Conservation (phyloP, 2,888 invertebrate genomes). For the Melikaiella ostensackeni region DNA sequence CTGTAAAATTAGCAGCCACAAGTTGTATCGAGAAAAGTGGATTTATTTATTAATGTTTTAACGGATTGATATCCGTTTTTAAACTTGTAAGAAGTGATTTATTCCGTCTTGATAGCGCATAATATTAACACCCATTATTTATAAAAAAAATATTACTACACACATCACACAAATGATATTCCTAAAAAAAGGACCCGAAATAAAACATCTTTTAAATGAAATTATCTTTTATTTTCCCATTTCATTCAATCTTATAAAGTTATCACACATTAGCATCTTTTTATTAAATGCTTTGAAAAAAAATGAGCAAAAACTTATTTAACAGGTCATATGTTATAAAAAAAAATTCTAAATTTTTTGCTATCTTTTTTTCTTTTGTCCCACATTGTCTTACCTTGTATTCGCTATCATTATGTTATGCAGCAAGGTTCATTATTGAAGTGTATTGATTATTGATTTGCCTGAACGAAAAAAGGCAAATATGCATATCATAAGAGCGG, state of each 20-base stretch:
- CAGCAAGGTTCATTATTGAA: not conserved
- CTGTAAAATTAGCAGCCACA: not conserved
- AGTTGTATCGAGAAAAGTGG: not conserved
- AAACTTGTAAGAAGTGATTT: not conserved
- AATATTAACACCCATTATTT: not conserved
- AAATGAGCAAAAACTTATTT: too few relatives aligned
- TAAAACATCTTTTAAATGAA: constrained; percentile 23
- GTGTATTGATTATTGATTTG: not conserved
- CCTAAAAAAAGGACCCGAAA: not conserved
- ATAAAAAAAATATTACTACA: constrained; percentile 3
- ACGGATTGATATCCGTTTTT: not conserved
- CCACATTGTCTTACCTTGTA: not conserved
- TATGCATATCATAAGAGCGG: not conserved
- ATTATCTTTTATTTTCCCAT: not conserved
- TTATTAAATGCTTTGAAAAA: too few relatives aligned
- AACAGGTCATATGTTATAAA: too few relatives aligned
- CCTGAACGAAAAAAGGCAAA: not conserved
- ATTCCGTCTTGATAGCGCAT: not conserved
- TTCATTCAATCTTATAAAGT: not conserved
- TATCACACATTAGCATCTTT: too few relatives aligned
- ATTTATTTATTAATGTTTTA: not conserved
- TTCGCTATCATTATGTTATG: not conserved
- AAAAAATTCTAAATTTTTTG: not conserved
- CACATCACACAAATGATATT: constrained; percentile 38
- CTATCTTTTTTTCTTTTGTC: not conserved